phyloP scores from a whole-genome alignment of 1,140 invertebrate genomes.

The Drosophila kurseongensis region DNA sequence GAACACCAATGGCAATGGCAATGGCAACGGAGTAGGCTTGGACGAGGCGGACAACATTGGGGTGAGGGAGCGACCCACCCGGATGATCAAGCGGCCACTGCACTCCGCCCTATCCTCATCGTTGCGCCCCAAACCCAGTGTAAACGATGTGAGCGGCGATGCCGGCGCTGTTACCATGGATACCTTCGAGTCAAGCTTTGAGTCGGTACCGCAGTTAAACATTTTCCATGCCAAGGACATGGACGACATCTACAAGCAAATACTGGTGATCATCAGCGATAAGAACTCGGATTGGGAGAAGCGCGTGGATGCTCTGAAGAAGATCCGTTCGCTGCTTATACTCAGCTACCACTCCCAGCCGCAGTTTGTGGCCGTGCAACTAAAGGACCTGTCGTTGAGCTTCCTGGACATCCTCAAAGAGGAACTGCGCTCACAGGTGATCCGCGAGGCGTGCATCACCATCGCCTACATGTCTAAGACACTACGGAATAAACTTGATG shows the following conservation, averaged over 20 bases:
- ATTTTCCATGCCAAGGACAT: conserved; percentile 94
- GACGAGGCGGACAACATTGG: conserved; percentile 77
- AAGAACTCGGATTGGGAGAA: conserved; percentile 96
- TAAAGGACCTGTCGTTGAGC: conserved; percentile 92
- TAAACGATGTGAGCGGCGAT: conserved; percentile 76
- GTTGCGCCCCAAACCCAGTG: conserved; percentile 45
- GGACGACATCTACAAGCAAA: conserved; percentile 92
- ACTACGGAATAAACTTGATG: conserved; percentile 93
- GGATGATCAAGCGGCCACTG: conserved; percentile 74
- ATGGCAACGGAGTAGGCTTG: conserved; percentile 54
- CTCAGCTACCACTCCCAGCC: conserved; percentile 91
- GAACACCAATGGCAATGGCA: conserved; percentile 55
- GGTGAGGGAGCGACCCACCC: conserved; percentile 65
- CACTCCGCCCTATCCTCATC: conserved; percentile 52
- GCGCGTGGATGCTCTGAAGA: conserved; percentile 94
- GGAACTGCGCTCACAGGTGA: conserved; percentile 93
- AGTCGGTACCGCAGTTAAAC: conserved; percentile 92
- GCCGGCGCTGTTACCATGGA: conserved; percentile 96
- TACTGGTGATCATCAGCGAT: conserved; percentile 91
- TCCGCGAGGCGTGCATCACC: conserved; percentile 96
- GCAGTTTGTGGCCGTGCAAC: conserved; percentile 90
- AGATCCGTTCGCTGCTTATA: conserved; percentile 92
- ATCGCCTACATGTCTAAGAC: conserved; percentile 95
- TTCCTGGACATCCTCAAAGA: conserved; percentile 92
- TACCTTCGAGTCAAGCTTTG: conserved; percentile 93